Conservation (phyloP, 1,140 invertebrate species). For the Arion vulgaris region DNA sequence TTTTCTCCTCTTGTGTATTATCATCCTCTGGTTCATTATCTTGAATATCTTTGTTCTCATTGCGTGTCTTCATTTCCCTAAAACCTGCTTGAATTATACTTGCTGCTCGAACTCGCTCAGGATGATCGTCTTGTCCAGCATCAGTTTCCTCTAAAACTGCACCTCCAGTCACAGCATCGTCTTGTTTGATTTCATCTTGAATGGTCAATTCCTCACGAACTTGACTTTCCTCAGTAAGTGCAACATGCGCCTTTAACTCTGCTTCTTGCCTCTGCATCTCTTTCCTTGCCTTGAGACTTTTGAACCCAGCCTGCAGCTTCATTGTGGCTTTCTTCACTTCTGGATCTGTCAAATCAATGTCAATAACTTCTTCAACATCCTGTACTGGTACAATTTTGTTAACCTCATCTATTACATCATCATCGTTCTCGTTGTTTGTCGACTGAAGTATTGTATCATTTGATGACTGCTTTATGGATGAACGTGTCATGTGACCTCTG, state of each 20-base stretch:
- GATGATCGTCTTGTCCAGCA: constrained; percentile 37
- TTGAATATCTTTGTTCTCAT: constrained; percentile 42
- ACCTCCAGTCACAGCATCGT: no score
- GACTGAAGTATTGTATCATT: no score
- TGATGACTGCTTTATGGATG: constrained; percentile 42
- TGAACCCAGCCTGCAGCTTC: constrained; percentile 60
- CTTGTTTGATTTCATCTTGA: background rate
- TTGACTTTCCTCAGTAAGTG: background rate
- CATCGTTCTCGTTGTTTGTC: no score
- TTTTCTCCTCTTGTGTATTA: background rate
- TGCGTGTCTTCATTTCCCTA: constrained; percentile 50
- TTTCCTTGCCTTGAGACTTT: constrained; percentile 52
- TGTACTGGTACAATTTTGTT: background rate
- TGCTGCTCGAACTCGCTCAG: constrained; percentile 55
- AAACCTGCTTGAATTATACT: constrained; percentile 64
- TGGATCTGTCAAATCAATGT: constrained; percentile 54
- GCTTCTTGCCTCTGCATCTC: constrained; percentile 21
- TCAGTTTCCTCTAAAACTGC: background rate
- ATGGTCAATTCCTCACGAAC: background rate
- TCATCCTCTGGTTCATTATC: background rate
- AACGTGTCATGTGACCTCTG: constrained; percentile 57
- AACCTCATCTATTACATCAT: no score
- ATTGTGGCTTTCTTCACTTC: constrained; percentile 54
- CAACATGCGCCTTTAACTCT: background rate
- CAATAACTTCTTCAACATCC: background rate